These are phyloP conservation scores for Pseudochirops corinnae DNA, from an alignment of 2,797 vertebrate species.

Conservation along the genomic window DNA sequence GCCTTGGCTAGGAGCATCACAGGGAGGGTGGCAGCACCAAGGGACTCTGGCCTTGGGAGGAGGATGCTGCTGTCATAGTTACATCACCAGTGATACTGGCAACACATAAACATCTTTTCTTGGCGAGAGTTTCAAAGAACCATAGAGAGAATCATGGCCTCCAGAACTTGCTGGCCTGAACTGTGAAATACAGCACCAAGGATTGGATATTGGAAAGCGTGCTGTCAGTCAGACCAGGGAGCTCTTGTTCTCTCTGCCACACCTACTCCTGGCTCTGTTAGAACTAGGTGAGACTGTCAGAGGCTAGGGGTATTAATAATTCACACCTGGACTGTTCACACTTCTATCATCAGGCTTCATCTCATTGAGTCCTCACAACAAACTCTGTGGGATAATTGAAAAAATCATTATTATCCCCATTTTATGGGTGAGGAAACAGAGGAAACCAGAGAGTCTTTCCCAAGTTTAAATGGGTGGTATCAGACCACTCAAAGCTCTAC, in stretches of 20 bases:
- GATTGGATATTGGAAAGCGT: not conserved
- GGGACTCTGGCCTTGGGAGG: conserved; percentile 36
- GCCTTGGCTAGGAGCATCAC: conserved; percentile 11
- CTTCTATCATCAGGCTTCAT: not conserved
- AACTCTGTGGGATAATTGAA: not conserved
- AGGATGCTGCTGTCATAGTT: conserved; percentile 42
- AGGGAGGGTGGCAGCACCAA: conserved; percentile 42
- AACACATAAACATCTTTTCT: conserved; percentile 46
- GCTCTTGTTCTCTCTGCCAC: not conserved
- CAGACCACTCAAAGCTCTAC: too few relatives aligned
- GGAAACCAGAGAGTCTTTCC: not conserved
- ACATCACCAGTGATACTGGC: conserved; percentile 23
- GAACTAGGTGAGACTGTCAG: not conserved
- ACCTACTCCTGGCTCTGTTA: not conserved
- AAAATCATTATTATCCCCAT: not conserved
- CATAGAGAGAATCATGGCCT: not conserved
- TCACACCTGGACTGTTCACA: not conserved
- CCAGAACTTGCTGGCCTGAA: not conserved
- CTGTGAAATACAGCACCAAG: not conserved
- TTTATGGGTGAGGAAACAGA: not conserved
- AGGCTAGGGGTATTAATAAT: not conserved
- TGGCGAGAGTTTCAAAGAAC: not conserved
- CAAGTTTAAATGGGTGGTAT: not conserved
- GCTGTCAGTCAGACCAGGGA: not conserved
- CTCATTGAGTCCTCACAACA: not conserved